A percentile compares a stretch with the other conserved stretches of the same genome.
Evolutionary conservation across 2,888 invertebrate species (phyloP).

Genomic region (Smittia sp.): DNA sequence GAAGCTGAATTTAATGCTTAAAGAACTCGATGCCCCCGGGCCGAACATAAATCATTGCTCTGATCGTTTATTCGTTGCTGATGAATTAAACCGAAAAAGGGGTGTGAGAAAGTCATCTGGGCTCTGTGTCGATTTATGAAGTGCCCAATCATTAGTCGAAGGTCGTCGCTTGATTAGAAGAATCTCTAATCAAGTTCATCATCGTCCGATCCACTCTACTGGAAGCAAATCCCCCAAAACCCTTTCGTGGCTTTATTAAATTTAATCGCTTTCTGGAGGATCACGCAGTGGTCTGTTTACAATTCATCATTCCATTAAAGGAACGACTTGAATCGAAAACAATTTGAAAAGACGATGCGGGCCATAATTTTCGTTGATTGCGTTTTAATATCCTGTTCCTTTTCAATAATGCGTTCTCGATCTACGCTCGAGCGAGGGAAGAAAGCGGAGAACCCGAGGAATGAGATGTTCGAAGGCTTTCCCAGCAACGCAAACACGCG

Average conservation of each 20-base stretch:
- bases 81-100: slow-evolving; percentile 19
- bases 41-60: slow-evolving; percentile 30
- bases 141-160: slow-evolving; percentile 3
- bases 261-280: slow-evolving; percentile 10
- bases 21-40: not conserved
- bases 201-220: too few relatives aligned
- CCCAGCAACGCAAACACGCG: too few relatives aligned
- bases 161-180: slow-evolving; percentile 2
- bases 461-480: too few relatives aligned
- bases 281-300: not conserved
- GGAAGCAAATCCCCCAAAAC: not conserved
- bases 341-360: not conserved
- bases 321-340: slow-evolving; percentile 1
- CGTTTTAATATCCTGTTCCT: slow-evolving; percentile 35
- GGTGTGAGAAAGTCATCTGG: slow-evolving; percentile 21
- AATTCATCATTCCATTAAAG: slow-evolving; percentile 2
- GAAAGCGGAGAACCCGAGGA: too few relatives aligned
- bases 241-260: slow-evolving; percentile 1
- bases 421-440: too few relatives aligned
- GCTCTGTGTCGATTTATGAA: not conserved
- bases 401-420: not conserved
- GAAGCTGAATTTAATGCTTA: not conserved
- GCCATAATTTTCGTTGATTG: slow-evolving; percentile 32
- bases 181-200: too few relatives aligned
- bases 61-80: not conserved